Conservation (phyloP, 2,113 vertebrate genomes). For the Silurus meridionalis region DNA sequence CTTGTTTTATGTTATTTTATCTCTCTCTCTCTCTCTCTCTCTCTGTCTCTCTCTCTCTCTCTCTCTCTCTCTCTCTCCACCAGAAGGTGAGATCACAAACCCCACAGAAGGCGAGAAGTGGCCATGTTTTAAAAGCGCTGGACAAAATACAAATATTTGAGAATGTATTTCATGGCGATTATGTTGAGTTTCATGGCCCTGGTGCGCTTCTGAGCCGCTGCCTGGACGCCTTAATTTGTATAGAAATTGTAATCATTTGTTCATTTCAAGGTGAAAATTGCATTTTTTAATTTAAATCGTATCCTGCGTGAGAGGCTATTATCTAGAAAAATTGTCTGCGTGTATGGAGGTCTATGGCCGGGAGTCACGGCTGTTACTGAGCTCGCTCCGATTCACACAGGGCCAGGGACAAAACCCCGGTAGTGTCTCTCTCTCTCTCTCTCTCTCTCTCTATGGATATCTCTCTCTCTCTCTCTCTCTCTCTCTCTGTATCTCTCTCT, state of each 20-base stretch:
- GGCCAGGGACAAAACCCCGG: conserved; percentile 83
- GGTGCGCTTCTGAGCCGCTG: conserved; percentile 94
- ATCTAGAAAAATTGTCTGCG: conserved; percentile 99
- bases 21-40: conserved; percentile 53
- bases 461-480: conserved; percentile 10
- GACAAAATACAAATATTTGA: conserved; percentile 99
- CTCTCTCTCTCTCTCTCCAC: conserved; percentile 62
- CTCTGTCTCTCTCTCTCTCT: neutral
- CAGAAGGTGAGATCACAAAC: conserved; percentile 90
- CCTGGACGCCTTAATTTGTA: conserved; percentile 99
- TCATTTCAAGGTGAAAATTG: conserved; percentile 99
- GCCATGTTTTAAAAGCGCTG: conserved; percentile 87
- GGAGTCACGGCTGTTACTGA: conserved; percentile 89
- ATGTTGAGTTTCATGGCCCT: conserved; percentile 99
- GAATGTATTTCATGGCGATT: conserved; percentile 99
- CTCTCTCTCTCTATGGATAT: conserved; percentile 18
- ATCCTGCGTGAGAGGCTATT: conserved; percentile 99
- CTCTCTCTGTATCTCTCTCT: neutral
- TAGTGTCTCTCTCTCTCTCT: conserved; percentile 36
- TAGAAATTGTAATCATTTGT: conserved; percentile 99
- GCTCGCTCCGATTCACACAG: conserved; percentile 94
- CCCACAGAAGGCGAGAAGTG: conserved; percentile 80
- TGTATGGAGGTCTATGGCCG: conserved; percentile 91
- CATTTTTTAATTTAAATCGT: conserved; percentile 99
- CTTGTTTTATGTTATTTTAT: conserved; percentile 81